Base-by-base conservation (phyloP, 2,113 vertebrate genomes). In the Hucho hucho region DNA sequence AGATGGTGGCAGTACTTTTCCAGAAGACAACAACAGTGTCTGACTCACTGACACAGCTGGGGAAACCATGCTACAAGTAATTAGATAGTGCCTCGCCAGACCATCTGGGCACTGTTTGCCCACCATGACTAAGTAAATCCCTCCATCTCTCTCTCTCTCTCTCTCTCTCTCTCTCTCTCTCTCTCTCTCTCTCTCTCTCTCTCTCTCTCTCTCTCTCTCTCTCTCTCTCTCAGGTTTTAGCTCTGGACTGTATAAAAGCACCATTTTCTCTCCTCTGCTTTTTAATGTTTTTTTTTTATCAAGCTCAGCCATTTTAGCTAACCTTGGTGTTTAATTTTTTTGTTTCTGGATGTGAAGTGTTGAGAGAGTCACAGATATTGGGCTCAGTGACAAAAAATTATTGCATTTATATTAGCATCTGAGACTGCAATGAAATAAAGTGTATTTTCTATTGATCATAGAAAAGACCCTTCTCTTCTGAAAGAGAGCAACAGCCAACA, bases 71-170 rank as follows among this genome's bases (percentile, higher is more conserved):
- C 64, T 74, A 75, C 73, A 81, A 84, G 80, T 87, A 86, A 79
- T 79, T 79, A 71, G 70, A 73, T 69, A 58, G 72, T 75, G 69
- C 81, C 70, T 80, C 77, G 85, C 84, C 84, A 85, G 43, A 67
- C 75, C 72, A 79, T 79, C 77, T 79, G 67, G 46, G 68, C 58
- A 47, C 32, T 70, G 66, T 79, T 79, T 71, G 67, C 67, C 77
- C 64, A 70, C 72, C 59, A 37, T 58, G 53, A 64, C 43, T 53
- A 59, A 49, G 32, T 64, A 47, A 61, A 49, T 49, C 68, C 43
- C 26, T 64, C 13, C 2, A 24, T 22, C 6, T 3, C 16, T 5
- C 64, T 20, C 4, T 32, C 63, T 46, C 61, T 18, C 59, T 32
- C 73, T 3, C 58, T 4, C 22, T 28, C 59, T 56, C 22, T 32